Base-by-base conservation (phyloP, 2,888 invertebrate species). In the Tetramorium bicarinatum region DNA sequence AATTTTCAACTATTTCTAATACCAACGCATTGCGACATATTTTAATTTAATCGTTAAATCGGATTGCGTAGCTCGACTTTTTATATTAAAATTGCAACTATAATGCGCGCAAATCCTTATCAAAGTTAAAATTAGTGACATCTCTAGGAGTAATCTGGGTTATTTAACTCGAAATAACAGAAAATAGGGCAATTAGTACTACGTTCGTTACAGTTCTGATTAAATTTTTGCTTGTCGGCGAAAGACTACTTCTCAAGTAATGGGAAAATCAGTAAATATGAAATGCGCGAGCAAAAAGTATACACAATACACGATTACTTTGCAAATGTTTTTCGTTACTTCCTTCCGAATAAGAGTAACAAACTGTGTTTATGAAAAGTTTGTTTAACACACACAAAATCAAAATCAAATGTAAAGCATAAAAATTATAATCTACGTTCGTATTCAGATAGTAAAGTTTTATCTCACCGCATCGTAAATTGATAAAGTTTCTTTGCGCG, bases 131-230 rank as follows among this genome's bases (percentile, higher is more conserved):
- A n/a, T 29, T 34, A 44, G 11, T 13, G 61, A 34, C n/a, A 66
- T 81, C 49, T 47, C 47, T 29, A 21, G 25, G 7, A 59, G 15
- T 47, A 82, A 85, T 82, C 72, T 49, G 44, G 54, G 76, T 82
- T 84, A 61, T n/a, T 11, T 44, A 29, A 54, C 38, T 77, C 25
- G 25, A 34, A 75, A 79, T 83, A 84, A 86, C 61, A n/a, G 69
- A 77, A 75, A 82, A 67, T 64, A n/a, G 25, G 38, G 41, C 80
- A 84, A 85, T 85, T 71, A 82, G n/a, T 41, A 29, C 9, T 49
- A 34, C 76, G 15, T 52, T 67, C 25, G 29, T 6, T 38, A 56
- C 25, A 66, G 41, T 52, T 7, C 41, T 29, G 54, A 80, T 87
- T 82, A 76, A 82, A 86, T 86, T 85, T 85, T 81, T 56, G 38